These are phyloP conservation scores for Micrasema minimum DNA, from an alignment of 1,140 invertebrate genomes.

Conservation along the genomic window DNA sequence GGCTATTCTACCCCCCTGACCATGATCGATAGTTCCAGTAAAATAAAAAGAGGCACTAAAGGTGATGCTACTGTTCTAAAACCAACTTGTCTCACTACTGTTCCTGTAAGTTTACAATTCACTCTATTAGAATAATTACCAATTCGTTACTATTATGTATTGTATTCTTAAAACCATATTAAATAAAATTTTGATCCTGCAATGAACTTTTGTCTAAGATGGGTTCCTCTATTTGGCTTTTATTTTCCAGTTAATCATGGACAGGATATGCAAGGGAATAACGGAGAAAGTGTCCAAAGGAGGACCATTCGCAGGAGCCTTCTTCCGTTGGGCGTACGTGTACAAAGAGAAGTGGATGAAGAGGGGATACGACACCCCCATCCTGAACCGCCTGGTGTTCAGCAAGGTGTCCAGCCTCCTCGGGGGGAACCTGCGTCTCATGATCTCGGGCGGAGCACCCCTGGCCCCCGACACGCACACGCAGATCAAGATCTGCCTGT, in stretches of 20 bases:
- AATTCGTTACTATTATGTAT: too few relatives aligned
- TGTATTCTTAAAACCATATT: too few relatives aligned
- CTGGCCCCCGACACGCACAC: constrained; percentile 95
- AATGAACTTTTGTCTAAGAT: too few relatives aligned
- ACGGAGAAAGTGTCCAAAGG: constrained; percentile 89
- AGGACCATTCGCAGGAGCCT: constrained; percentile 76
- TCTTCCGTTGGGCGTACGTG: constrained; percentile 92
- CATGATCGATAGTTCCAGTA: constrained; percentile 94
- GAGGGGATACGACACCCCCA: constrained; percentile 84
- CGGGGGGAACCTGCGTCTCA: constrained; percentile 87
- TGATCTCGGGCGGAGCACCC: constrained; percentile 94
- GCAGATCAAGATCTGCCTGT: constrained; percentile 94
- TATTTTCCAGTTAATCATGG: constrained; percentile 89
- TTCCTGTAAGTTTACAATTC: constrained; percentile 84
- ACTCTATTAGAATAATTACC: too few relatives aligned
- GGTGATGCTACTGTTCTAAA: constrained; percentile 91
- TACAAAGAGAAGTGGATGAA: constrained; percentile 90
- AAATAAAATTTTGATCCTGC: too few relatives aligned
- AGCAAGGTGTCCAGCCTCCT: constrained; percentile 78
- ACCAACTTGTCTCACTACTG: constrained; percentile 94
- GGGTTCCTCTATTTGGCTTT: too few relatives aligned
- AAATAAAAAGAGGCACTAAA: constrained; percentile 91
- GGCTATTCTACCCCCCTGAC: constrained; percentile 97
- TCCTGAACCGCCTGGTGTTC: constrained; percentile 76
- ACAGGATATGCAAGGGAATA: constrained; percentile 95